Evolutionary conservation across 1,140 invertebrate species (phyloP).

Genomic region (Carposina sasakii): DNA sequence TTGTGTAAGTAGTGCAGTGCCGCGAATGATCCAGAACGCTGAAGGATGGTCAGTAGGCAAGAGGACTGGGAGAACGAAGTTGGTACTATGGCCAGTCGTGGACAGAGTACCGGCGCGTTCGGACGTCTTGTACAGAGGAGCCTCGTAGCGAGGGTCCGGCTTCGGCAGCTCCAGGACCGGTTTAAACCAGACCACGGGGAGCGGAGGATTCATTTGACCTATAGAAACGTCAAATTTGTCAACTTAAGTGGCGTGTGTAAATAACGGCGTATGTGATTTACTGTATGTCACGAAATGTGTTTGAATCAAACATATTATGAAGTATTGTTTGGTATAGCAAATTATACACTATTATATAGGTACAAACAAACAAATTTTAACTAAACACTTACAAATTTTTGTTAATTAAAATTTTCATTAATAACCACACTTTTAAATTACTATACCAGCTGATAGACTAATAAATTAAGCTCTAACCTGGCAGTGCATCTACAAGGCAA

Average conservation of each 20-base stretch:
- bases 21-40: conserved; percentile 90
- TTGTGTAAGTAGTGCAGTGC: conserved; percentile 87
- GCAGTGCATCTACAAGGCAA: conserved; percentile 80
- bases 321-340: too few relatives aligned
- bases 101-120: conserved; percentile 86
- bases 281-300: too few relatives aligned
- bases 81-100: conserved; percentile 92
- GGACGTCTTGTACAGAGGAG: conserved; percentile 90
- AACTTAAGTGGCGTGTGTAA: too few relatives aligned
- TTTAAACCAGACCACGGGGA: conserved; percentile 84
- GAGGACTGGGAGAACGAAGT: conserved; percentile 88
- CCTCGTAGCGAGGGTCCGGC: conserved; percentile 79
- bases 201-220: conserved; percentile 78
- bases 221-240: conserved; percentile 17
- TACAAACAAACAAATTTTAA: too few relatives aligned
- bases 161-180: conserved; percentile 76
- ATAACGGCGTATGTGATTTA: too few relatives aligned
- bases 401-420: too few relatives aligned
- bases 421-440: too few relatives aligned
- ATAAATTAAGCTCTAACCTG: conserved; percentile 67
- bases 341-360: too few relatives aligned
- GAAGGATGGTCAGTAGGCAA: conserved; percentile 76
- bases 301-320: too few relatives aligned
- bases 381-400: too few relatives aligned
- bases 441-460: conserved; percentile 3